These are phyloP conservation scores for Nyctereutes procyonoides DNA, from an alignment of 2,113 vertebrate species.

Conservation along the genomic window DNA sequence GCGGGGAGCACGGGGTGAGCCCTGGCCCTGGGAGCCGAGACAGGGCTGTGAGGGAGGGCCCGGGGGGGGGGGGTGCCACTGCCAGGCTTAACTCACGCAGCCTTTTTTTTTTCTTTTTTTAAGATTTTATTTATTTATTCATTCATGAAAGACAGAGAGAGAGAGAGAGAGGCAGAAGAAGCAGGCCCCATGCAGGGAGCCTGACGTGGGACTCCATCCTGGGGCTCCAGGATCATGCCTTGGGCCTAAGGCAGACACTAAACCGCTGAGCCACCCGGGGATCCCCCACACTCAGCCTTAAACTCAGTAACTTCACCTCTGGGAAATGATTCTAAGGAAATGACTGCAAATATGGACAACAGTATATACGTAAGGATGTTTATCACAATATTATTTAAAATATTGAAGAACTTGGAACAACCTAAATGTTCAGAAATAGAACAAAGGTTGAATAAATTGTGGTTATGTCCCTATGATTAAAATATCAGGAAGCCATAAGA, in stretches of 20 bases:
- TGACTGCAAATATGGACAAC: neutral
- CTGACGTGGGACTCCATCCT: too few relatives aligned
- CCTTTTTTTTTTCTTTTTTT: too few relatives aligned
- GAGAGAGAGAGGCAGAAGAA: too few relatives aligned
- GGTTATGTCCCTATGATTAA: neutral
- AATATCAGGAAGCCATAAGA: neutral
- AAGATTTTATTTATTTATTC: too few relatives aligned
- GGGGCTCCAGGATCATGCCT: too few relatives aligned
- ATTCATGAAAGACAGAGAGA: too few relatives aligned
- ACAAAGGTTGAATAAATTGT: neutral
- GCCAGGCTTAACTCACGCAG: too few relatives aligned
- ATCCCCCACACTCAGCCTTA: neutral
- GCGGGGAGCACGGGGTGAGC: fast-evolving
- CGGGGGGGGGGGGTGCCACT: fast-evolving
- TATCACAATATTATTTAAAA: neutral
- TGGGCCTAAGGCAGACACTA: too few relatives aligned
- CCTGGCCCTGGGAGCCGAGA: neutral
- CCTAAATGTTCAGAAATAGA: neutral
- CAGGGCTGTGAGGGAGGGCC: neutral
- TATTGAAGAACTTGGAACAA: neutral
- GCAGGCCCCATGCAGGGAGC: too few relatives aligned
- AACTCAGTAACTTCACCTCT: neutral
- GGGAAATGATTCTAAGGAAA: neutral
- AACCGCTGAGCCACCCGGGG: too few relatives aligned
- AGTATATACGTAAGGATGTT: neutral